A percentile compares a stretch with the other conserved stretches of the same genome.
These are phyloP conservation scores for Sinocyclocheilus rhinocerous DNA, from an alignment of 2,113 vertebrate genomes.

Conservation along the genomic window DNA sequence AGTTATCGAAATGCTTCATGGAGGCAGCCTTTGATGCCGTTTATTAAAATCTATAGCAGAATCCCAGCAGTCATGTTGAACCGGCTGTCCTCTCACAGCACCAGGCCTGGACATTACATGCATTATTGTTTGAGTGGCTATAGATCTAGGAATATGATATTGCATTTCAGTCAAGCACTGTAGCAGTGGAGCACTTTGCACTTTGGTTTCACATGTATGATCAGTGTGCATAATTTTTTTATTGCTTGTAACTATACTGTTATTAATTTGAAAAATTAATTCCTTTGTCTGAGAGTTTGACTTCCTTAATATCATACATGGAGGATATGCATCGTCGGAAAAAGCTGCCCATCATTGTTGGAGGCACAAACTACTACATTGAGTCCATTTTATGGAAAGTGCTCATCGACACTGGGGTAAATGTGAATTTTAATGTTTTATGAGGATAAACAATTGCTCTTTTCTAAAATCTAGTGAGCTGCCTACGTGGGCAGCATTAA, in stretches of 20 bases:
- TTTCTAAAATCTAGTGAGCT: neutral
- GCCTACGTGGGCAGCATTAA: neutral
- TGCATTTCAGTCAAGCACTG: no score
- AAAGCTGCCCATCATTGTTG: constrained; percentile 91
- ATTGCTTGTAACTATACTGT: neutral
- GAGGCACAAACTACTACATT: constrained; percentile 98
- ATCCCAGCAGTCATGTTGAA: constrained; percentile 15
- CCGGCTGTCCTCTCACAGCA: neutral
- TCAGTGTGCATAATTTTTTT: neutral
- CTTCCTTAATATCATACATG: constrained; percentile 84
- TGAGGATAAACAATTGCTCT: neutral
- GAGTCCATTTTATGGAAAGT: constrained; percentile 96
- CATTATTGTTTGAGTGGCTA: neutral
- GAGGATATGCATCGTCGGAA: constrained; percentile 85
- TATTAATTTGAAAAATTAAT: neutral
- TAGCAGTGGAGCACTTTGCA: neutral
- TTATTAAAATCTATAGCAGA: constrained; percentile 6
- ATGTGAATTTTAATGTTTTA: constrained; percentile 38
- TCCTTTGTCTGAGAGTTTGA: neutral
- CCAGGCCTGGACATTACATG: no score
- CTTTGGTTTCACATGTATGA: constrained; percentile 1
- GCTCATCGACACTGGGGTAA: constrained; percentile 84
- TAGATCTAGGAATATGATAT: neutral
- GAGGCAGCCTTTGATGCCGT: constrained; percentile 46
- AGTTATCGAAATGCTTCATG: constrained; percentile 68